These are phyloP conservation scores for Bradypus variegatus DNA, from an alignment of 2,797 vertebrate species.

Conservation along the genomic window DNA sequence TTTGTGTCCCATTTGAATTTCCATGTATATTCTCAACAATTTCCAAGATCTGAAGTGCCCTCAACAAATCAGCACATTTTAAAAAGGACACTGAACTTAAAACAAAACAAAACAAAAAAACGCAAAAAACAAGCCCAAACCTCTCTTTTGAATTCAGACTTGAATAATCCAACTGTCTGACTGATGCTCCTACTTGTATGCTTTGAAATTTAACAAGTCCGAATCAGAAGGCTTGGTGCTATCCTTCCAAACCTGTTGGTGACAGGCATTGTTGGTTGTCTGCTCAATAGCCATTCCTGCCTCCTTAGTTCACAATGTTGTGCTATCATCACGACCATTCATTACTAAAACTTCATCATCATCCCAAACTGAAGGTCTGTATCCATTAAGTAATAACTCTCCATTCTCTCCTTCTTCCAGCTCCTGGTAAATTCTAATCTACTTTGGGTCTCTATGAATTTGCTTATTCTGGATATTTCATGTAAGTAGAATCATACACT, in stretches of 20 bases:
- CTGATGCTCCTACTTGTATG: background rate
- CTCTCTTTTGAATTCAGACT: constrained; percentile 6
- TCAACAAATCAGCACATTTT: background rate
- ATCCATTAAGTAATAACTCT: too few relatives aligned
- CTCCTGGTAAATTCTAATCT: too few relatives aligned
- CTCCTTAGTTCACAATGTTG: background rate
- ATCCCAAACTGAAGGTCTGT: too few relatives aligned
- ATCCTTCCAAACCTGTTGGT: background rate
- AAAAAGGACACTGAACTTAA: background rate
- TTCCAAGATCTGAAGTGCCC: background rate
- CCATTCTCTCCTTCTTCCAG: too few relatives aligned
- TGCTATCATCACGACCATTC: too few relatives aligned
- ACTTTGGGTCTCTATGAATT: background rate
- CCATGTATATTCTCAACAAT: background rate
- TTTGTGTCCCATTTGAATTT: background rate
- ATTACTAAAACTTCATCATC: too few relatives aligned
- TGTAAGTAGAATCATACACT: background rate
- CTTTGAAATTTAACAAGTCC: background rate
- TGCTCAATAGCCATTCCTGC: background rate
- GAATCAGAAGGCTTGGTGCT: background rate
- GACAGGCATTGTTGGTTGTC: background rate
- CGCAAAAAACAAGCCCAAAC: background rate
- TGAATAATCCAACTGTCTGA: background rate
- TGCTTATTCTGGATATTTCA: background rate
- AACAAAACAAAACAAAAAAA: background rate